Base-by-base conservation (phyloP, 2,113 vertebrate genomes). In the Barnardius zonarius region DNA sequence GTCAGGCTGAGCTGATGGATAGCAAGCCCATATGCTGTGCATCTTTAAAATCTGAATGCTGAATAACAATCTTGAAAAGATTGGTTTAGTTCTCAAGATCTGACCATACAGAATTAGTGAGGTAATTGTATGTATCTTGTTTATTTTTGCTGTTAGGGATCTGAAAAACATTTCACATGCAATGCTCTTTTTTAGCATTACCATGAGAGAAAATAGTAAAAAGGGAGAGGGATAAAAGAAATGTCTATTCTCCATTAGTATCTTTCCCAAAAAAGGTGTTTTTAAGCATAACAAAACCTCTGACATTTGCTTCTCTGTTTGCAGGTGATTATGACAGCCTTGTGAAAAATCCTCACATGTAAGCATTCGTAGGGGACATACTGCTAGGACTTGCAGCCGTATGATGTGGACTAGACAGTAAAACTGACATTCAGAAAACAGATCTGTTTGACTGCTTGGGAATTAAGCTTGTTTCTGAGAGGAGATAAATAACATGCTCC, bases 11-110 rank as follows among this genome's bases (percentile, higher is more conserved):
- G 37, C 31, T 83, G 69, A 77, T 78, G 78, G 85, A 96, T 54
- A 52, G 85, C 61, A 59, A 82, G n/a, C 28, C 81, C 83, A 70
- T 80, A 95, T 70, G 75, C 77, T 9, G 3, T 39, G 55, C 33
- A 54, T 64, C 44, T 96, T 94, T 96, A 83, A 93, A 96, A 96
- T 81, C 51, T 76, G 75, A 95, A 77, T 28, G 61, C 79, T 91
- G 72, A 94, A 73, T 83, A 95, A 76, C 80, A 86, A 66, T 44
- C 39, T 49, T 81, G 83, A 82, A 96, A 90, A 54, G 49, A 74
- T 68, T 78, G 33, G n/a, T 89, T 90, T 61, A 66, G 17, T 75
- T 91, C 77, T 93, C 44, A 93, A 88, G 93, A 83, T 67, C 76
- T 83, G 77, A 76, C 66, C 83, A 37, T 49, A 37, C 16, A 72